Evolutionary conservation across 2,797 vertebrate genomes (phyloP).

Genomic region (Nannoperca australis): DNA sequence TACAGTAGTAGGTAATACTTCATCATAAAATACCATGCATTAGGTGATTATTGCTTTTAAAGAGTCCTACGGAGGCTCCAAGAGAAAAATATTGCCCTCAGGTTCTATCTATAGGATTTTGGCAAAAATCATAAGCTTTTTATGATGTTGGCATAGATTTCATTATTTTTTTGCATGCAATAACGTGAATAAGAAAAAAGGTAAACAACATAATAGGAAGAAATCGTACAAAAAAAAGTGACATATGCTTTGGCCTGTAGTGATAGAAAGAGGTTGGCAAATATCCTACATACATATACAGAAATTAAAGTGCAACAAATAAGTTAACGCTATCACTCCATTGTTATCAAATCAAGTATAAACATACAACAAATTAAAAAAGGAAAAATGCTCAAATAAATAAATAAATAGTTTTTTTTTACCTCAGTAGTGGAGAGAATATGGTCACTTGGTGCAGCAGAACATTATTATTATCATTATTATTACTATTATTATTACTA

Average conservation of each 20-base stretch:
- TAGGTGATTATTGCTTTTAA: slow-evolving; percentile 97
- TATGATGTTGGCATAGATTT: slow-evolving; percentile 93
- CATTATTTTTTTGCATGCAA: slow-evolving; percentile 86
- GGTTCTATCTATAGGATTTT: slow-evolving; percentile 89
- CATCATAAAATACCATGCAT: slow-evolving; percentile 94
- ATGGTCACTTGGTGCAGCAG: slow-evolving; percentile 89
- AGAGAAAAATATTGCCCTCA: slow-evolving; percentile 91
- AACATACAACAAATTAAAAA: slow-evolving; percentile 58
- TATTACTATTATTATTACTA: slow-evolving; percentile 74
- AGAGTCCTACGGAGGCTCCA: slow-evolving; percentile 91
- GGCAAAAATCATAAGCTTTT: slow-evolving; percentile 89
- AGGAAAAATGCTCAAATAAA: slow-evolving; percentile 56
- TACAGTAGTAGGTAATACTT: slow-evolving; percentile 91
- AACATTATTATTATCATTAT: slow-evolving; percentile 84
- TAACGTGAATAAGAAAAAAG: slow-evolving; percentile 79
- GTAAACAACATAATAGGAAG: slow-evolving; percentile 73
- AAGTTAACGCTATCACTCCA: slow-evolving; percentile 48
- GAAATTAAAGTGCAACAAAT: slow-evolving; percentile 85
- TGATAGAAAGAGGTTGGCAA: slow-evolving; percentile 82
- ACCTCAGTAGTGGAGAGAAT: slow-evolving; percentile 84
- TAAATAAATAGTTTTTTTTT: slow-evolving; percentile 73
- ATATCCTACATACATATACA: slow-evolving; percentile 66
- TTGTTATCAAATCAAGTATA: slow-evolving; percentile 71
- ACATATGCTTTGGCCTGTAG: slow-evolving; percentile 92
- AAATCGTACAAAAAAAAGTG: slow-evolving; percentile 82